Base-by-base conservation (phyloP, 2,888 invertebrate genomes). In the Pegoplata infirma region DNA sequence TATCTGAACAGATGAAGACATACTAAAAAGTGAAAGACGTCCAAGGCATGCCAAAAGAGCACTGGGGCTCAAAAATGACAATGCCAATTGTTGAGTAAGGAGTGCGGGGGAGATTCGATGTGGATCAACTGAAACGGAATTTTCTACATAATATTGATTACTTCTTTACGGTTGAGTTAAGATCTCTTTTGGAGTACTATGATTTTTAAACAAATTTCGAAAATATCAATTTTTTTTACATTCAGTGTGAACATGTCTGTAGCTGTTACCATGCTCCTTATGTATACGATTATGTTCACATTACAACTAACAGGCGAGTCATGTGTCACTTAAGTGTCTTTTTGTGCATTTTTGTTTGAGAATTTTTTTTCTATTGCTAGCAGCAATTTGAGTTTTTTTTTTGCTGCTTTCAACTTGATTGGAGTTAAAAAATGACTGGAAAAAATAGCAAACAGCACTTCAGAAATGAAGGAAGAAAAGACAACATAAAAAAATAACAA, bases 281-380 rank as follows among this genome's bases (percentile, higher is more conserved):
- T 51, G 23, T 7, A n/a, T 59, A 67, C 23, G 44, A 32, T 47
- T 32, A 19, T 49, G 25, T 75, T 63, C 66, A 61, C 47, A 72
- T 61, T 44, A 67, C 47, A 36, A 55, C 53, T 61, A 51, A 55
- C 53, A 55, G 61, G 61, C 72, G 55, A 66, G 61, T 56, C 76
- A 63, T 67, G 56, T 77, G 76, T 77, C 67, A 67, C 66, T 77
- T 49, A 67, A 63, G 44, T 67, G 66, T 63, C 55, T 49, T 61
- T 72, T 63, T 28, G 8, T 40, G 32, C 7, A 21, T 40, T 23
- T 21, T 55, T 46, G 46, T 64, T n/a, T 25, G 7, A 21, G 21
- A n/a, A 40, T 5, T 19, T 25, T 59, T 59, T 67, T 58, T 36
- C 17, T 36, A 10, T 32, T 14, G 63, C 55, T 63, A 10, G 3